Evolutionary conservation across 2,888 invertebrate species (phyloP), one percentile per base, ranked within the genome.

Genomic region (Micropterix aruncella): DNA sequence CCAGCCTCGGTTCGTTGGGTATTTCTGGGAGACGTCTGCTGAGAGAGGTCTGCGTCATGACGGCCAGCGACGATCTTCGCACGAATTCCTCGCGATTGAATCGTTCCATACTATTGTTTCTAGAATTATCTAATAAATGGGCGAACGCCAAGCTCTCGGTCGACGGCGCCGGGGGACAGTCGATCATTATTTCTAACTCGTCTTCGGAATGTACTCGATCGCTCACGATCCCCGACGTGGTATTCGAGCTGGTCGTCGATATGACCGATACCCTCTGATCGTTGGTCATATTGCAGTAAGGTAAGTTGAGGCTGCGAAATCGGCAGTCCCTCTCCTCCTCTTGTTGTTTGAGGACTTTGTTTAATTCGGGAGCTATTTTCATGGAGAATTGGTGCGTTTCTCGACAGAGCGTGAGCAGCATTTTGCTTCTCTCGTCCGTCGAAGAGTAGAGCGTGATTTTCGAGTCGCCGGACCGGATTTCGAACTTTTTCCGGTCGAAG

Each of bases 401-500:
- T 59, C 86, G 83, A 65, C 92, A 94, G 40, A 94, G 71, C 27
- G 83, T 79, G 54, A 93, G 74, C 48, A 96, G 70, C 61, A 91
- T 83, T 67, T 93, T 87, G 60, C 94, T 92, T 65, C 94, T 93
- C 59, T 90, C 90, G 65, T 96, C 96, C 60, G 84, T 89, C 44
- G 83, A 82, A 2, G 95, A 89, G 65, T 89, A 96, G 50, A 95
- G 77, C 1, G 88, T 89, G 52, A 91, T 81, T 60, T 87, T 86
- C 54, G 83, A 85, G 57, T 90, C 90, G 46, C 88, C 85, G 7
- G 91, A 88, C 49, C 91, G 81, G 55, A 96, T 92, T 68, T 95
- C 94, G 65, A 97, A 95, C 66, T 95, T 96, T 67, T 95, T 95
- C 57, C 93, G 80, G 76, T 96, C 95, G 63, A 95, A 96, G 62